phyloP scores from a whole-genome alignment of 1,140 invertebrate genomes.

The Trinorchestia longiramus region DNA sequence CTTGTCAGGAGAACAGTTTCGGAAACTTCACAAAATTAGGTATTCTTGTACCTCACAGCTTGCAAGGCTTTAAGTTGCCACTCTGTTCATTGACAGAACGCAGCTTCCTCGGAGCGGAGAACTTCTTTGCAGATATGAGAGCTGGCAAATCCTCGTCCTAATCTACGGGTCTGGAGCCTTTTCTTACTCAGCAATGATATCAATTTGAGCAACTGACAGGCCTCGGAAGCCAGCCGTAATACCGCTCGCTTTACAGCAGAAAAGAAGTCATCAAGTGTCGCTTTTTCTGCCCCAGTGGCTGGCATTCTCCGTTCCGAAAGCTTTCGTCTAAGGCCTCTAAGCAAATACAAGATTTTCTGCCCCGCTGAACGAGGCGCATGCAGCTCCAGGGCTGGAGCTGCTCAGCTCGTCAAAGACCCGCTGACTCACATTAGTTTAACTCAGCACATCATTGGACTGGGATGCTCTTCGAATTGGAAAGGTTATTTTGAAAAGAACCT shows the following conservation, averaged over 20 bases:
- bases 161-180: background rate
- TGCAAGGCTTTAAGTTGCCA: background rate
- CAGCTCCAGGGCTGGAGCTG: background rate
- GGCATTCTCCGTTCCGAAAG: background rate
- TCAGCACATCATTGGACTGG: background rate
- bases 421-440: background rate
- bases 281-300: conserved; percentile 13
- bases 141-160: background rate
- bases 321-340: background rate
- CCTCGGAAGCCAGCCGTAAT: conserved; percentile 11
- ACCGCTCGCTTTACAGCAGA: conserved; percentile 3
- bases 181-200: background rate
- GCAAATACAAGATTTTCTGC: conserved; percentile 29
- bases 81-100: no score
- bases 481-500: background rate
- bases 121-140: background rate
- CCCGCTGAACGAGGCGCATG: background rate
- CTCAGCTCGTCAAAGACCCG: background rate
- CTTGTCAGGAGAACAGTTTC: background rate
- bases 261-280: conserved; percentile 43
- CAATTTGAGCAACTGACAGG: background rate
- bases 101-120: background rate
- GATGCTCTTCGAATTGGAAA: background rate
- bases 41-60: background rate
- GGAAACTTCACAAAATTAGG: background rate